These are phyloP conservation scores for Antheraea mylitta DNA, from an alignment of 1,140 invertebrate species.

Conservation along the genomic window DNA sequence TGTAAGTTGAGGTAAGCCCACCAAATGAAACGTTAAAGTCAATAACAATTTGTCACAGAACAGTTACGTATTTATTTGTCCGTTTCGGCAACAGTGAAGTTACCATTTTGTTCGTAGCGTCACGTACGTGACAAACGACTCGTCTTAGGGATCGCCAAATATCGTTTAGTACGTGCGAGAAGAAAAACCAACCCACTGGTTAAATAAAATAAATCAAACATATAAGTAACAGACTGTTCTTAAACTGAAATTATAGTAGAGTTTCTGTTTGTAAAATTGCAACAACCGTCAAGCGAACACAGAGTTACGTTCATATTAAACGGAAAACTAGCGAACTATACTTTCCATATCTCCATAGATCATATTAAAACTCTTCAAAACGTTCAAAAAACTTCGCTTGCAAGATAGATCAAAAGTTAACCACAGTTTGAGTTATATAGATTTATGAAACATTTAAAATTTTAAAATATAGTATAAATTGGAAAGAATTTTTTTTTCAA, in stretches of 20 bases:
- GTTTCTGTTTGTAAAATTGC: constrained; percentile 18
- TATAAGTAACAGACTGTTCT: constrained; percentile 70
- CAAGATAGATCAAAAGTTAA: no score
- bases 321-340: not conserved
- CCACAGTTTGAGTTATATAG: no score
- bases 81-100: constrained; percentile 68
- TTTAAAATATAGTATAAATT: no score
- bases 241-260: constrained; percentile 55
- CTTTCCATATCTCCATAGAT: no score
- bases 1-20: not conserved
- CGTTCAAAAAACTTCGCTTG: no score
- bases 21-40: constrained; percentile 24
- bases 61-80: constrained; percentile 71
- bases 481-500: no score
- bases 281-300: not conserved
- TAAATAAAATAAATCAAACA: constrained; percentile 78
- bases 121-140: constrained; percentile 76
- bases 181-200: constrained; percentile 70
- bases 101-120: constrained; percentile 69
- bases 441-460: no score
- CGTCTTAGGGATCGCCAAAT: constrained; percentile 78
- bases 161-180: constrained; percentile 76
- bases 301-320: not conserved
- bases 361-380: no score
- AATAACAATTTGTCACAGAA: constrained; percentile 51